Percentiles rank a stretch among this genome's conserved stretches.
Conservation (phyloP, 2,888 invertebrate species). For the Sphecodes monilicornis region DNA sequence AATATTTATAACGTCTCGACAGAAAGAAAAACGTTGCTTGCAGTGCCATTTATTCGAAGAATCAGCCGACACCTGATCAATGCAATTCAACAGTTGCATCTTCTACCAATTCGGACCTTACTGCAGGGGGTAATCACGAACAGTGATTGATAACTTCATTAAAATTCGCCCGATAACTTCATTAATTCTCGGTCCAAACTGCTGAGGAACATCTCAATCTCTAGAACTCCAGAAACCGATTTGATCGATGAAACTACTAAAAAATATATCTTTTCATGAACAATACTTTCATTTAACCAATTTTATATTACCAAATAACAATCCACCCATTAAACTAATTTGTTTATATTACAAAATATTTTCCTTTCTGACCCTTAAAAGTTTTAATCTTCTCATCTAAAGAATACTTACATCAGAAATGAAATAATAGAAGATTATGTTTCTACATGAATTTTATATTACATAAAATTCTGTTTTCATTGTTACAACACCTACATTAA, state of each 20-base stretch:
- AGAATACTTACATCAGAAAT: no score
- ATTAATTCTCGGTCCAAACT: neutral
- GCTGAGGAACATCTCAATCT: neutral
- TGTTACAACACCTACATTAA: no score
- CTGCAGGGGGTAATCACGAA: neutral
- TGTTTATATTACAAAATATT: neutral
- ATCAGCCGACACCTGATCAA: neutral
- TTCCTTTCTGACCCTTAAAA: no score
- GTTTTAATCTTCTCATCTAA: no score
- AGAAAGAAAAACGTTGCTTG: neutral
- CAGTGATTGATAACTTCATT: neutral
- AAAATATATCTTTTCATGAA: neutral
- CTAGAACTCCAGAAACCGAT: no score
- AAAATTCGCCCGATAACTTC: conserved; percentile 2
- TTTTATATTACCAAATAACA: no score
- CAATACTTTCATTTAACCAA: no score
- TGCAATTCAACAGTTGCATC: neutral
- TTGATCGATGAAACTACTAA: neutral
- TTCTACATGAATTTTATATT: no score
- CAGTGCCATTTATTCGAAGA: neutral
- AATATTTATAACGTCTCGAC: neutral
- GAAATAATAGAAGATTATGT: no score
- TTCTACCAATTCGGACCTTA: neutral
- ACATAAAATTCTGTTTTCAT: no score
- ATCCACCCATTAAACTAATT: no score